Percentiles rank a stretch among this genome's conserved stretches.
Conservation (phyloP, 1,140 invertebrate genomes). For the Elymnias hypermnestra region DNA sequence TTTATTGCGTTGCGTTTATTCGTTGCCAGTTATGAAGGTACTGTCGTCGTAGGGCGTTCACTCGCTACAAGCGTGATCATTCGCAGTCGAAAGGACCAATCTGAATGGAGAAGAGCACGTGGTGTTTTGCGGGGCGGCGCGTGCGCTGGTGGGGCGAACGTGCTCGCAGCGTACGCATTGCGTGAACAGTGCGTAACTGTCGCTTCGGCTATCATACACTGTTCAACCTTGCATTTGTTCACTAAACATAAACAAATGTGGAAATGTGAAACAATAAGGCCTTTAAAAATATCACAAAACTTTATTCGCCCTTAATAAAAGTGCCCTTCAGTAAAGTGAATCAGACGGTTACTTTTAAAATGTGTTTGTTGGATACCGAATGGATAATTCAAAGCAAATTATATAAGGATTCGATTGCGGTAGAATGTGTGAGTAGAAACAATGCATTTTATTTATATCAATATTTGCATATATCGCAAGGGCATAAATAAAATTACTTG, state of each 20-base stretch:
- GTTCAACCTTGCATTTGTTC: background rate
- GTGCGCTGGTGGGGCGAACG: conserved; percentile 47
- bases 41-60: conserved; percentile 33
- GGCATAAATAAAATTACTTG: too few species aligned
- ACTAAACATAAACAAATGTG: background rate
- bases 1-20: conserved; percentile 24
- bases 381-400: background rate
- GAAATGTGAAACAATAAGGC: too few species aligned
- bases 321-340: too few species aligned
- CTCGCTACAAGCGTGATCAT: conserved; percentile 29
- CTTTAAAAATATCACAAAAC: too few species aligned
- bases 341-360: background rate
- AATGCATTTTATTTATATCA: background rate
- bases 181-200: conserved; percentile 36
- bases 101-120: conserved; percentile 41
- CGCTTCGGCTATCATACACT: conserved; percentile 12
- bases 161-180: conserved; percentile 55
- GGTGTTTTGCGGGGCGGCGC: conserved; percentile 39
- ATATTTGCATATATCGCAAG: too few species aligned
- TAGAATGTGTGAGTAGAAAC: background rate
- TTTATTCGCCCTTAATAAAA: too few species aligned
- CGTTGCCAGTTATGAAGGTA: conserved; percentile 22
- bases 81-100: conserved; percentile 55
- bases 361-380: background rate
- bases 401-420: background rate